Percentiles rank a stretch among this genome's conserved stretches.
Evolutionary conservation across 2,888 invertebrate species (phyloP).

Genomic region (Luperina testacea): DNA sequence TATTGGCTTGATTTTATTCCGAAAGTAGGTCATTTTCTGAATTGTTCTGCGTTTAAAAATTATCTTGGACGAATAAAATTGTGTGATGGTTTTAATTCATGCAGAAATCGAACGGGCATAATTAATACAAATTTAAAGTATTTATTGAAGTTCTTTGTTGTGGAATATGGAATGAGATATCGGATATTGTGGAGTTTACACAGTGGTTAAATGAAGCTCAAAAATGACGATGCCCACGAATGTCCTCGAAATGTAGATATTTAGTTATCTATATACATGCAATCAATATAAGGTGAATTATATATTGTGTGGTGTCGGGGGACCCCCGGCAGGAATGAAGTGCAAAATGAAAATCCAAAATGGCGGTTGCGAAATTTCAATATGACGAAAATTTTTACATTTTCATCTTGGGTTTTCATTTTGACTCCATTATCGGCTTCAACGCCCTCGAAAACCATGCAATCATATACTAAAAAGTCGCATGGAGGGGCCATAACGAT

Average conservation of each 20-base stretch:
- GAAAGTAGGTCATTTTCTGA: slow-evolving; percentile 38
- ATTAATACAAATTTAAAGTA: slow-evolving; percentile 24
- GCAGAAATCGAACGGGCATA: slow-evolving; percentile 29
- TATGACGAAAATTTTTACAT: not conserved
- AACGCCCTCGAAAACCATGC: too few relatives aligned
- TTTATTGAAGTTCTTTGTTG: slow-evolving; percentile 29
- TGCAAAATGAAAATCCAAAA: not conserved
- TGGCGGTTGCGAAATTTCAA: not conserved
- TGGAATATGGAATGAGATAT: not conserved
- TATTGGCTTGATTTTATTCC: slow-evolving; percentile 16
- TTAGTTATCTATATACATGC: not conserved
- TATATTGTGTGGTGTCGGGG: not conserved
- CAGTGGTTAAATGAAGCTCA: not conserved
- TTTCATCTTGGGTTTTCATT: not conserved
- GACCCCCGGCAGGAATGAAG: not conserved
- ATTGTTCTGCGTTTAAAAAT: slow-evolving; percentile 36
- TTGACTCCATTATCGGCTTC: too few relatives aligned
- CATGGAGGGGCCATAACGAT: too few relatives aligned
- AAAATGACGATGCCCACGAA: not conserved
- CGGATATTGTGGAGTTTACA: not conserved
- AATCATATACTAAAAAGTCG: too few relatives aligned
- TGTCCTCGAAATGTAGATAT: not conserved
- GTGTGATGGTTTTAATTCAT: slow-evolving; percentile 30
- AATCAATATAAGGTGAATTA: not conserved
- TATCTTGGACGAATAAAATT: slow-evolving; percentile 37